phyloP scores from a whole-genome alignment of 2,113 vertebrate species.

The Oryzias celebensis region DNA sequence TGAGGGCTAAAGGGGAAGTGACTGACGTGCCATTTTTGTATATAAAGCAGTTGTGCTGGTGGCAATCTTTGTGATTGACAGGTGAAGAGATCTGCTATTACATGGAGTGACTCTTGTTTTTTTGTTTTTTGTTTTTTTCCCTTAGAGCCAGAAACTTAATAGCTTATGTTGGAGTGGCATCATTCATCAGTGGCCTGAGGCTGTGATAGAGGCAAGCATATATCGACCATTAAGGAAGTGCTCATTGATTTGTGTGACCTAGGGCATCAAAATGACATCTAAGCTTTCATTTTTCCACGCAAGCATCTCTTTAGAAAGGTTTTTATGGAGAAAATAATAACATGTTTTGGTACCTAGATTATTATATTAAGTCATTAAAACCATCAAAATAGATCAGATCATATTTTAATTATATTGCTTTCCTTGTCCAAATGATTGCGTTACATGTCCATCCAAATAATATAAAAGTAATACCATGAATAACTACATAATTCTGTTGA shows the following conservation, averaged over 20 bases:
- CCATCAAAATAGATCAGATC: neutral
- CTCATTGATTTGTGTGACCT: conserved; percentile 61
- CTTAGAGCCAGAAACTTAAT: conserved; percentile 23
- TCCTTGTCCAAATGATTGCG: too few species aligned
- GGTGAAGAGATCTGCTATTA: conserved; percentile 51
- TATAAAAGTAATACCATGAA: too few species aligned
- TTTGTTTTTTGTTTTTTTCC: neutral
- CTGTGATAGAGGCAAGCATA: conserved; percentile 32
- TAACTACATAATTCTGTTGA: neutral
- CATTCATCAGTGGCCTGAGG: conserved; percentile 26
- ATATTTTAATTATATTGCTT: too few species aligned
- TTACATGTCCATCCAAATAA: too few species aligned
- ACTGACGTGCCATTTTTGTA: conserved; percentile 59
- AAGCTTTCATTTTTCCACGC: conserved; percentile 33
- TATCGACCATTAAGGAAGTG: conserved; percentile 64
- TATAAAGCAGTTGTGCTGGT: conserved; percentile 42
- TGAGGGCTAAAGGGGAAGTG: conserved; percentile 33
- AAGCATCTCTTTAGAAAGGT: conserved; percentile 7
- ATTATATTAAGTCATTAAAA: conserved; percentile 16
- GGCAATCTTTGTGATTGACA: conserved; percentile 63
- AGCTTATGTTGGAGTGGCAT: conserved; percentile 5
- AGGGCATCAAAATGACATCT: conserved; percentile 29
- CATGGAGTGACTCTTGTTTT: conserved; percentile 33
- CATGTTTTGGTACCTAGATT: too few species aligned
- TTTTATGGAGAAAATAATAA: too few species aligned